phyloP scores from a whole-genome alignment of 2,113 vertebrate species.

The Malurus alboscapulatus region DNA sequence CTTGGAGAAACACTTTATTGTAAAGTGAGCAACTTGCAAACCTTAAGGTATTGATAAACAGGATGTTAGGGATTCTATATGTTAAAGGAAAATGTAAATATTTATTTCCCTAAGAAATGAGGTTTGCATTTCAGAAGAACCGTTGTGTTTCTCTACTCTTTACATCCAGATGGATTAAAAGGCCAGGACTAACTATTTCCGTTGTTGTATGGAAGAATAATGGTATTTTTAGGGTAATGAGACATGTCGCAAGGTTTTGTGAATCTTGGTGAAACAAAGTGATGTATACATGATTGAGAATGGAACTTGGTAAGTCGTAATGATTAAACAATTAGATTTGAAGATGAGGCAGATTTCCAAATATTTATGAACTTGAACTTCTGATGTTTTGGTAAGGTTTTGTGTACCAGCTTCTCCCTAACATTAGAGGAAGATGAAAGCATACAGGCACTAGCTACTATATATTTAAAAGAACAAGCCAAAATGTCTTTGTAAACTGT shows the following conservation, averaged over 20 bases:
- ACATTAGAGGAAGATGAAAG: constrained; percentile 37
- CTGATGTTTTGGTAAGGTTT: constrained; percentile 6
- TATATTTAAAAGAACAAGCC: not conserved
- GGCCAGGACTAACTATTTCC: not conserved
- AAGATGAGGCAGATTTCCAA: constrained; percentile 4
- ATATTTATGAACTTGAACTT: constrained; percentile 9
- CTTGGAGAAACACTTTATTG: not conserved
- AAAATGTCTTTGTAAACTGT: constrained; percentile 20
- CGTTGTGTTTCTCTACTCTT: not conserved
- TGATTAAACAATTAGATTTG: constrained; percentile 3
- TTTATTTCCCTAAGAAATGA: not conserved
- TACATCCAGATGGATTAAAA: constrained; percentile 1
- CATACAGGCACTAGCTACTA: not conserved
- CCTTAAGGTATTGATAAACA: constrained; percentile 23
- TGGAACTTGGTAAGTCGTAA: not conserved
- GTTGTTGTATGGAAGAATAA: not conserved
- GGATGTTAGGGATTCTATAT: not conserved
- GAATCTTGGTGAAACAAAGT: not conserved
- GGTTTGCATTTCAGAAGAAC: not conserved
- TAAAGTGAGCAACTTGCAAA: not conserved
- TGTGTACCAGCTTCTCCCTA: not conserved
- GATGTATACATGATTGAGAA: not conserved
- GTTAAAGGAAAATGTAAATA: constrained; percentile 24
- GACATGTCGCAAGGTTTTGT: not conserved
- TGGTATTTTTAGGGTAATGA: not conserved